Conservation (phyloP, 2,888 invertebrate species). For the Hyposoter didymator region DNA sequence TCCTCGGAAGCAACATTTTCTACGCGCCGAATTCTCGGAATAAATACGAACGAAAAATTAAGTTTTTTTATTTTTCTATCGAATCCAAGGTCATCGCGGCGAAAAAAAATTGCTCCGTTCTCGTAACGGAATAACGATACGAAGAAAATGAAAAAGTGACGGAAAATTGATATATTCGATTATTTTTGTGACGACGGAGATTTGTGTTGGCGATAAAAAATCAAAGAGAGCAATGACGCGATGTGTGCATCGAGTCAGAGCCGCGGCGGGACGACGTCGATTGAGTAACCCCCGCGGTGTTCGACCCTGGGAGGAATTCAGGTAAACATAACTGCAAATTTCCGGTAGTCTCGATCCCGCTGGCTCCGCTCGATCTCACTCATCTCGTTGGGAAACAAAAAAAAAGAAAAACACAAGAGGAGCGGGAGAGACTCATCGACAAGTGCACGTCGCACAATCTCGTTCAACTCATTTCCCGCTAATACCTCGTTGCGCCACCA, state of each 20-base stretch:
- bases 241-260: neutral
- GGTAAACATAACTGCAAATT: slow-evolving; percentile 80
- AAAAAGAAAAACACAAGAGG: slow-evolving; percentile 21
- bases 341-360: slow-evolving; percentile 75
- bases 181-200: neutral
- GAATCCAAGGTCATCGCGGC: neutral
- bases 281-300: slow-evolving; percentile 71
- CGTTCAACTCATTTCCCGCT: slow-evolving; percentile 59
- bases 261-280: slow-evolving; percentile 65
- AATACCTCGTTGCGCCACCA: slow-evolving; percentile 35
- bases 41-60: neutral
- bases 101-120: neutral
- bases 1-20: too few species aligned
- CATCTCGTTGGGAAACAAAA: slow-evolving; percentile 34
- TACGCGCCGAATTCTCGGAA: too few species aligned
- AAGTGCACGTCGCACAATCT: slow-evolving; percentile 39
- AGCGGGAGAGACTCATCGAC: slow-evolving; percentile 8
- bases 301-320: slow-evolving; percentile 79
- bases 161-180: neutral
- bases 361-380: slow-evolving; percentile 56
- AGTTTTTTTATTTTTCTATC: too few species aligned
- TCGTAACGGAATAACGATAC: neutral
- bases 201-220: neutral
- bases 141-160: neutral
- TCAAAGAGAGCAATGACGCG: neutral